A percentile compares a stretch with the other conserved stretches of the same genome.
Conservation (phyloP, 1,140 invertebrate species). For the Oryctes rhinoceros region DNA sequence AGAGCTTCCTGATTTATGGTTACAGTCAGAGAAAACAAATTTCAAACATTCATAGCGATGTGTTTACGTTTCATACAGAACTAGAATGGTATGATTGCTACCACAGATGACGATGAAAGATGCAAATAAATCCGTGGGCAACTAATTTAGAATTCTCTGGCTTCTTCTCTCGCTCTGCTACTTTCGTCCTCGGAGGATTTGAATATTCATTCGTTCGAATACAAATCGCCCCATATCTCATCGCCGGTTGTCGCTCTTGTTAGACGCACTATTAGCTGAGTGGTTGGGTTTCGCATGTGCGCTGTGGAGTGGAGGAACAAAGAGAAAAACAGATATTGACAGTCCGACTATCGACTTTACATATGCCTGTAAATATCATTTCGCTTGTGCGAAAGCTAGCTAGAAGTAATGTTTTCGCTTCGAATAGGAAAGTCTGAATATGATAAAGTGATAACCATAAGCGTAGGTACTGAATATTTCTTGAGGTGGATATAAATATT, state of each 20-base stretch:
- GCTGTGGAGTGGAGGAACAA: not conserved
- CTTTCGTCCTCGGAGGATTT: not conserved
- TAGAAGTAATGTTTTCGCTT: not conserved
- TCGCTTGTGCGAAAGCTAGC: not conserved
- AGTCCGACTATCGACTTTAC: not conserved
- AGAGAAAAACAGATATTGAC: not conserved
- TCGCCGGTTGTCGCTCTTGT: conserved; percentile 1
- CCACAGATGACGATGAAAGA: not conserved
- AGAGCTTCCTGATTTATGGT: not conserved
- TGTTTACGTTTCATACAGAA: not conserved
- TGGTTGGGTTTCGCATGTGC: not conserved
- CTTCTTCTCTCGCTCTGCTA: not conserved
- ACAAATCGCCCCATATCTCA: conserved; percentile 11
- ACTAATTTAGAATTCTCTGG: not conserved
- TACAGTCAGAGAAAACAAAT: conserved; percentile 4
- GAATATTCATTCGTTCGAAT: conserved; percentile 2
- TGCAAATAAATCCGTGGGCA: conserved; percentile 12
- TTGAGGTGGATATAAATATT: not conserved
- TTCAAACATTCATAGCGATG: not conserved
- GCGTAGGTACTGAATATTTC: not conserved
- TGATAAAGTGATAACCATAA: not conserved
- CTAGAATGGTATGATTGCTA: not conserved
- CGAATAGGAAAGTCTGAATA: not conserved
- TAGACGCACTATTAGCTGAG: conserved; percentile 3
- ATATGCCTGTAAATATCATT: not conserved